Evolutionary conservation across 2,888 invertebrate species (phyloP), one percentile per base, ranked within the genome.

Genomic region (Zhuqinia jingwanae): DNA sequence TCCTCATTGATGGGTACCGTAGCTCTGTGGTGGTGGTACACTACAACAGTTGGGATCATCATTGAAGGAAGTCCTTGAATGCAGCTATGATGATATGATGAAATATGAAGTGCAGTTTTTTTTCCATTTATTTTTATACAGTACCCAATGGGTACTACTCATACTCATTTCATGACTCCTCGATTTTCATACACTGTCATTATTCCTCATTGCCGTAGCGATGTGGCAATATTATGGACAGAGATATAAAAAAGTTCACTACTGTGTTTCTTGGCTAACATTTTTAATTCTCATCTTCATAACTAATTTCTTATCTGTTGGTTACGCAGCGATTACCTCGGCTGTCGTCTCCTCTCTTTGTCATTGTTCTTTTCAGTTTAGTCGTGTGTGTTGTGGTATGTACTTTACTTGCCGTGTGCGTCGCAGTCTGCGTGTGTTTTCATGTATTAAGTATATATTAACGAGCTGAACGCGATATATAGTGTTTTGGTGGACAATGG

Each of bases 61-160:
- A 30, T 27, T 45, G 22, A n/a, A 70, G 85, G 78, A 85, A 85
- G 78, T 85, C 85, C 85, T 85, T 85, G 85, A 78, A 58, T 68
- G 78, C 78, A 85, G 68, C 60, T 78, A 65, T 45, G 47, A 50
- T 50, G 68, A 20, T 22, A 70, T 70, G 70, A 70, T 68, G 42
- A 20, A 47, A 47, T 30, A 65, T 17, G 11, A 65, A 30, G 3
- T 30, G 27, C 15, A 30, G n/a, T 11, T 6, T 42, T 50, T 68
- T 70, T 47, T 70, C 2, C 70, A 47, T 8, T 17, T 58, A 8
- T n/a, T 36, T 68, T 68, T 1, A 50, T 13, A 15, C 50, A 13
- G 58, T 58, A n/a, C 20, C 47, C 53, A 53, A 11, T 47, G 3
- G 8, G 47, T 70, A 47, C 70, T 36, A 36, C 36, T n/a, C 36